A percentile compares a stretch with the other conserved stretches of the same genome.
These are phyloP conservation scores for Phocides pigmalion DNA, from an alignment of 1,140 invertebrate genomes.

Conservation along the genomic window DNA sequence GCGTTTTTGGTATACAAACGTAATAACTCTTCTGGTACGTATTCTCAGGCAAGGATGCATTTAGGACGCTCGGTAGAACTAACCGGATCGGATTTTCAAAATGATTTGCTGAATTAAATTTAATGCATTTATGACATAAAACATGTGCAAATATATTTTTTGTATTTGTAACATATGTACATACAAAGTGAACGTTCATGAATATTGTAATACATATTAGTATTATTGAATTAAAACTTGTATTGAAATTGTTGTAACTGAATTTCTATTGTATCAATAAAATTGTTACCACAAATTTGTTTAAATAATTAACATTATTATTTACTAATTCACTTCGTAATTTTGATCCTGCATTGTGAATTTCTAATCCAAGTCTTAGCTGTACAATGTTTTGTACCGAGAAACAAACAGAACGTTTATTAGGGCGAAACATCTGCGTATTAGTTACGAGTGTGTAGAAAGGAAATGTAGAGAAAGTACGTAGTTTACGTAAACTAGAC, in stretches of 20 bases:
- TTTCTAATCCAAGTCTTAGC: background rate
- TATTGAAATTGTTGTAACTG: no score
- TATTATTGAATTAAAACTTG: no score
- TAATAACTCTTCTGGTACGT: constrained; percentile 15
- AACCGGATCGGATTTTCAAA: constrained; percentile 46
- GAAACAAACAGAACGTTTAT: background rate
- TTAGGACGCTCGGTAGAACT: constrained; percentile 47
- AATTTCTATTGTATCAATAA: background rate
- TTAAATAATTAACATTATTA: background rate
- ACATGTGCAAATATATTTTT: no score
- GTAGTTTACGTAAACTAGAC: constrained; percentile 53
- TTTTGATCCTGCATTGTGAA: background rate
- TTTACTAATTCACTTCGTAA: background rate
- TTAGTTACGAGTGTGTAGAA: constrained; percentile 2
- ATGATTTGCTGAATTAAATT: constrained; percentile 46
- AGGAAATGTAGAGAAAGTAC: constrained; percentile 53
- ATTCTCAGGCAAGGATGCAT: constrained; percentile 39
- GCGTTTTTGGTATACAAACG: constrained; percentile 33
- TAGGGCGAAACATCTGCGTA: constrained; percentile 15
- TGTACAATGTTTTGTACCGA: background rate
- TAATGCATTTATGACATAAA: background rate
- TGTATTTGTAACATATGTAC: background rate
- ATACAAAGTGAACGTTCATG: no score
- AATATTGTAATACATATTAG: no score
- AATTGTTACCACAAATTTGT: background rate